phyloP scores from a whole-genome alignment of 2,797 vertebrate species.

The Loris lydekkerianus region DNA sequence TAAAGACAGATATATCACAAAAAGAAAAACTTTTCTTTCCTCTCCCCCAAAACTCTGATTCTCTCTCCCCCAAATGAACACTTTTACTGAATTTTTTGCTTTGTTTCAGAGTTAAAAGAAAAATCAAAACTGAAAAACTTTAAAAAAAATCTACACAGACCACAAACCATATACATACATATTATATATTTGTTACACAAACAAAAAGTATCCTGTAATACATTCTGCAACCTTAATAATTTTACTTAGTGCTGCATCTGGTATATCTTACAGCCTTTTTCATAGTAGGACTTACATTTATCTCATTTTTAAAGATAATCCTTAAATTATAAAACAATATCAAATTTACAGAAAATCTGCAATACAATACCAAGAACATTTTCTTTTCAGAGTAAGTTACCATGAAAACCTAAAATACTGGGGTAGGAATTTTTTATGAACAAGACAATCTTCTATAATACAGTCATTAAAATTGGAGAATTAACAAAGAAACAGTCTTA shows the following conservation, averaged over 20 bases:
- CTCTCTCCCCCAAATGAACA: neutral
- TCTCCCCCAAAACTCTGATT: neutral
- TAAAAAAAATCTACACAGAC: neutral
- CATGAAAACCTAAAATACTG: neutral
- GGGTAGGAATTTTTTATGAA: neutral
- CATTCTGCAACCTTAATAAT: neutral
- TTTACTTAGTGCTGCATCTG: neutral
- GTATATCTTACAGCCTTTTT: neutral
- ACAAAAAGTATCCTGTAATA: neutral
- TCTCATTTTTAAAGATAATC: neutral
- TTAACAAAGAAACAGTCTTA: neutral
- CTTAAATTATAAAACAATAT: neutral
- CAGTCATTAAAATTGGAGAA: neutral
- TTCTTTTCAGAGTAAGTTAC: neutral
- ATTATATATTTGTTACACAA: neutral
- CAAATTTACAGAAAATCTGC: neutral
- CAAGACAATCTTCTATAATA: neutral
- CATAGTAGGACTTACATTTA: neutral
- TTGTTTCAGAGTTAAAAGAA: conserved; percentile 29
- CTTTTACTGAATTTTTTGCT: neutral
- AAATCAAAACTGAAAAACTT: neutral
- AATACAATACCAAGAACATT: neutral
- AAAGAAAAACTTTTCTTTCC: neutral
- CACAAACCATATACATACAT: neutral
- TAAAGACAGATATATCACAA: neutral